Conservation (phyloP, 92 coral and sea anemone genomes). For the Isaurus tuberculatus region DNA sequence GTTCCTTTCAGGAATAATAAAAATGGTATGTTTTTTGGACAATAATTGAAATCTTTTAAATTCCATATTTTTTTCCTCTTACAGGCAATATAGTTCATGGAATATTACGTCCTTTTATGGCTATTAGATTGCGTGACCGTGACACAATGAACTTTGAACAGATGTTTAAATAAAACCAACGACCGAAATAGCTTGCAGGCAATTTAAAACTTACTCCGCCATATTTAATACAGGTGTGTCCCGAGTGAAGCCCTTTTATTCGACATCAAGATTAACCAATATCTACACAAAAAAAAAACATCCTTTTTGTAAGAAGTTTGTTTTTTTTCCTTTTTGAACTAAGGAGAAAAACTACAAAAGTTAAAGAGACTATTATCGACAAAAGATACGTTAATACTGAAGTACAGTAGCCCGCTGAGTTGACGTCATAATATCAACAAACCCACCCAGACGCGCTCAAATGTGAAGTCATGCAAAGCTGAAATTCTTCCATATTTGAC, state of each 20-base stretch:
- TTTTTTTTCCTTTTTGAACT: not conserved
- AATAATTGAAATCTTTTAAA: too few relatives aligned
- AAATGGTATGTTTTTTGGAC: too few relatives aligned
- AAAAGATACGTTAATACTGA: not conserved
- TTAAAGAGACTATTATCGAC: not conserved
- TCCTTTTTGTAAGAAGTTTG: not conserved
- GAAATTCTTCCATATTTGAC: not conserved
- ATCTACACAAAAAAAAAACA: not conserved
- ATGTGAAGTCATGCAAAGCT: slow-evolving; percentile 18
- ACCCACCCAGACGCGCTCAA: slow-evolving; percentile 20
- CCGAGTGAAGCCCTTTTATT: not conserved
- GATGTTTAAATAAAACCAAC: not conserved
- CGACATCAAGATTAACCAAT: not conserved
- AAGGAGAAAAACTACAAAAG: too few relatives aligned
- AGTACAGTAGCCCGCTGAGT: not conserved
- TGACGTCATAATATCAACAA: slow-evolving; percentile 45
- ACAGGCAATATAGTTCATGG: too few relatives aligned
- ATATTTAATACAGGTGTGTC: slow-evolving; percentile 3
- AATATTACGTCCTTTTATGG: not conserved
- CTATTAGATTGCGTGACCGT: not conserved
- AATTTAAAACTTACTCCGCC: not conserved
- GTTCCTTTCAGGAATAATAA: too few relatives aligned
- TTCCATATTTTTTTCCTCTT: too few relatives aligned
- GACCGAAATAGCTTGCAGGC: not conserved
- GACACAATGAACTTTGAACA: not conserved